These are phyloP conservation scores for Dallia pectoralis DNA, from an alignment of 2,797 vertebrate species.

Conservation along the genomic window DNA sequence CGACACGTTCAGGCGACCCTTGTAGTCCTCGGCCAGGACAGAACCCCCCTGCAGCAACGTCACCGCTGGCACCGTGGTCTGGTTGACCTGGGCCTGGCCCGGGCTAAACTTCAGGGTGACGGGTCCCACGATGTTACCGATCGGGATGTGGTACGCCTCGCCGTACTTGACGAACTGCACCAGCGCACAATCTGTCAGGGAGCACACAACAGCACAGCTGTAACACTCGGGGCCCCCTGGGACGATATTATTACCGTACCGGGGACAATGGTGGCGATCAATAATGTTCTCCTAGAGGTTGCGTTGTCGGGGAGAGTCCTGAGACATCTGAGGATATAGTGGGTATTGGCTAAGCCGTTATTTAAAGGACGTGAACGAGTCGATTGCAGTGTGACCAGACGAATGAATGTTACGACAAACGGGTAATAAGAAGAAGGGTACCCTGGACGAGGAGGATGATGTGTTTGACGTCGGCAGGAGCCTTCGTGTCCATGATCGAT, in stretches of 20 bases:
- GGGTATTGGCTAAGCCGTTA: background rate
- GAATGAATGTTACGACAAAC: background rate
- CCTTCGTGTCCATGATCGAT: constrained; percentile 50
- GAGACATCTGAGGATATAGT: background rate
- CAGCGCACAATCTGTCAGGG: constrained; percentile 65
- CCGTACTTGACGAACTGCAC: constrained; percentile 74
- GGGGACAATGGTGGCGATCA: background rate
- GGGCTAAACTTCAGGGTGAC: constrained; percentile 74
- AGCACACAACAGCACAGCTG: background rate
- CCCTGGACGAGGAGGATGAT: constrained; percentile 69
- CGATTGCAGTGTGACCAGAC: background rate
- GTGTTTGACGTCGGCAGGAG: constrained; percentile 30
- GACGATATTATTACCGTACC: background rate
- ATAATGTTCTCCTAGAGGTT: background rate
- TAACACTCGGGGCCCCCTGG: background rate
- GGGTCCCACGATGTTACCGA: constrained; percentile 59
- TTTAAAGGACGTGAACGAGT: background rate
- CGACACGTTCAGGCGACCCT: constrained; percentile 56
- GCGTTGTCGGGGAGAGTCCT: background rate
- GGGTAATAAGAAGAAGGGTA: constrained; percentile 26
- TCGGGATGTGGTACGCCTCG: constrained; percentile 65
- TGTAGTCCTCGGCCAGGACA: constrained; percentile 56
- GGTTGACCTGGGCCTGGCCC: constrained; percentile 48
- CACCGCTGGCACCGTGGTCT: constrained; percentile 43
- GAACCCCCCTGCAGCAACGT: constrained; percentile 60